Evolutionary conservation across 2,797 vertebrate genomes (phyloP).

Genomic region (Manis pentadactyla): DNA sequence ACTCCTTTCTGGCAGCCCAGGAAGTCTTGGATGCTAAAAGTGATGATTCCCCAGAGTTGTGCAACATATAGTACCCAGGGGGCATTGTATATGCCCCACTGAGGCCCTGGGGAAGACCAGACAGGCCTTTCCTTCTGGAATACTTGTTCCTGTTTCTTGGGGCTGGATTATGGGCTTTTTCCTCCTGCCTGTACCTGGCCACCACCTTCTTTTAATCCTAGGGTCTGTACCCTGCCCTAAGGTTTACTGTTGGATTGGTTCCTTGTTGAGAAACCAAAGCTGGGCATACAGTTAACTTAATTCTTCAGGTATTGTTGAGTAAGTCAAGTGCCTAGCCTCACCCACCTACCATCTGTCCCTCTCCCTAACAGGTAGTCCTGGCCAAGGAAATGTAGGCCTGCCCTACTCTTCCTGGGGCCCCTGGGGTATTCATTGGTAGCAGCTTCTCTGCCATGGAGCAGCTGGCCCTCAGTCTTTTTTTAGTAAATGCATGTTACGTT

Average conservation of each 20-base stretch:
- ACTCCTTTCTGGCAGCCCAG: neutral
- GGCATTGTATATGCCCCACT: neutral
- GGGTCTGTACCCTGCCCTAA: neutral
- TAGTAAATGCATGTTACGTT: slow-evolving; percentile 42
- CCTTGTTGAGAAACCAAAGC: slow-evolving; percentile 67
- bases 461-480: slow-evolving; percentile 1
- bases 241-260: slow-evolving; percentile 38
- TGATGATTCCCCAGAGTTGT: neutral
- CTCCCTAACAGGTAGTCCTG: neutral
- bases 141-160: neutral
- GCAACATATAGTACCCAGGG: neutral
- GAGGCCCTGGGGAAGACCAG: neutral
- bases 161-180: neutral
- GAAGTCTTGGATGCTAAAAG: slow-evolving; percentile 3
- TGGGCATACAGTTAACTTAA: slow-evolving; percentile 12
- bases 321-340: slow-evolving; percentile 52
- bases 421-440: neutral
- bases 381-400: neutral
- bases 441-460: slow-evolving; percentile 10
- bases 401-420: neutral
- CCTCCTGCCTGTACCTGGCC: neutral
- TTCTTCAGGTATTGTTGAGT: slow-evolving; percentile 29
- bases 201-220: neutral
- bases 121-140: neutral
- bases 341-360: neutral